Conservation (phyloP, 2,113 vertebrate genomes). For the Aptenodytes forsteri region DNA sequence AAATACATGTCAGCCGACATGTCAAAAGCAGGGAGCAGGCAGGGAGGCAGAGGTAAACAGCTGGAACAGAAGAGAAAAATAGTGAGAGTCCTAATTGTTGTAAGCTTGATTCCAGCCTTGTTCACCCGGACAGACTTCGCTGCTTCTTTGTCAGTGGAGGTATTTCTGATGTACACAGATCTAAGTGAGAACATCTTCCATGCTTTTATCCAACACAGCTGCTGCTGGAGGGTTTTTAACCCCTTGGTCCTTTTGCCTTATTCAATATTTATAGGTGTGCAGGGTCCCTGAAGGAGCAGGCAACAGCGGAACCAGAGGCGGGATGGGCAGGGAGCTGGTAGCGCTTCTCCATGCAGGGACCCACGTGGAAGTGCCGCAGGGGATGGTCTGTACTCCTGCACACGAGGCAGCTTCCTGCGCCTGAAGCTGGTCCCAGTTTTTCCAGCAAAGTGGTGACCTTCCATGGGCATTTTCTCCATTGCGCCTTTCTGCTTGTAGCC, state of each 20-base stretch:
- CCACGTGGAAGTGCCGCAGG: not conserved
- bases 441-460: not conserved
- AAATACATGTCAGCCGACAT: not conserved
- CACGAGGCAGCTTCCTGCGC: not conserved
- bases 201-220: not conserved
- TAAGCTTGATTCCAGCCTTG: constrained; percentile 4
- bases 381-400: not conserved
- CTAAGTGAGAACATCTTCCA: not conserved
- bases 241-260: not conserved
- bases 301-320: not conserved
- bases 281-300: not conserved
- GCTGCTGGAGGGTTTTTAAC: not conserved
- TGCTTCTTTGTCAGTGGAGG: not conserved
- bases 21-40: not conserved
- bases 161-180: not conserved
- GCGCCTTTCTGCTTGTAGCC: not conserved
- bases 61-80: not conserved
- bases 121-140: accelerated
- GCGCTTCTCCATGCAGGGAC: not conserved
- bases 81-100: not conserved
- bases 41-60: not conserved
- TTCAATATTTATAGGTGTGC: accelerated
- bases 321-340: not conserved
- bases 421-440: not conserved
- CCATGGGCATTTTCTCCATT: not conserved